A percentile compares a stretch with the other conserved stretches of the same genome.
phyloP scores from a whole-genome alignment of 2,113 vertebrate genomes.

The Pogona vitticeps region DNA sequence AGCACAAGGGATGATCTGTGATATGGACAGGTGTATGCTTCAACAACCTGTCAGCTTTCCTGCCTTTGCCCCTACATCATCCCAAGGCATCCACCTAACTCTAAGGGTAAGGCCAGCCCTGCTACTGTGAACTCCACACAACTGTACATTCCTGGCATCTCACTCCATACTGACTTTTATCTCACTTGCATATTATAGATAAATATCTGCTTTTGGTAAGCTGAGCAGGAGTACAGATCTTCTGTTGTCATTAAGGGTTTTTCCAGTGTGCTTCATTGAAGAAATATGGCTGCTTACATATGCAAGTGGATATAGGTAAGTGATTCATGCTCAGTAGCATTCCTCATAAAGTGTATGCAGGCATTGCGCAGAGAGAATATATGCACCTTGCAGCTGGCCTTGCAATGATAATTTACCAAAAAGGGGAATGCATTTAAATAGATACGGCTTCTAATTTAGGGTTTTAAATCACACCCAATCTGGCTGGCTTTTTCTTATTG shows the following conservation, averaged over 20 bases:
- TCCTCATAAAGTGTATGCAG: background rate
- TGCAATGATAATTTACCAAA: constrained; percentile 30
- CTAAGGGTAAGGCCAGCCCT: background rate
- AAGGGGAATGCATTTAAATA: constrained; percentile 15
- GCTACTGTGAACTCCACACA: background rate
- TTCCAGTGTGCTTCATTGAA: background rate
- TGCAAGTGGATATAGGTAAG: background rate
- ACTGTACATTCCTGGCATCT: background rate
- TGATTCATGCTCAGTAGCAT: background rate
- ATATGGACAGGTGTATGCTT: background rate
- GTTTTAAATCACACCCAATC: background rate
- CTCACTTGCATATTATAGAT: background rate
- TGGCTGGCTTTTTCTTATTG: background rate
- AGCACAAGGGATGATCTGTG: background rate
- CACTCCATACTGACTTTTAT: background rate
- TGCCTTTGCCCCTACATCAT: background rate
- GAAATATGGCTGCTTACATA: background rate
- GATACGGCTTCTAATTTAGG: constrained; percentile 1
- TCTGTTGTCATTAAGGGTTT: background rate
- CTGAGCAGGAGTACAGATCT: background rate
- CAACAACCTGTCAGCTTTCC: background rate
- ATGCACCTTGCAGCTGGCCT: background rate
- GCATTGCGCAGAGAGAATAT: background rate
- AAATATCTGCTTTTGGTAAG: background rate
- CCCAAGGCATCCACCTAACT: background rate